phyloP scores from a whole-genome alignment of 2,888 invertebrate species.

The Acleris sparsana region DNA sequence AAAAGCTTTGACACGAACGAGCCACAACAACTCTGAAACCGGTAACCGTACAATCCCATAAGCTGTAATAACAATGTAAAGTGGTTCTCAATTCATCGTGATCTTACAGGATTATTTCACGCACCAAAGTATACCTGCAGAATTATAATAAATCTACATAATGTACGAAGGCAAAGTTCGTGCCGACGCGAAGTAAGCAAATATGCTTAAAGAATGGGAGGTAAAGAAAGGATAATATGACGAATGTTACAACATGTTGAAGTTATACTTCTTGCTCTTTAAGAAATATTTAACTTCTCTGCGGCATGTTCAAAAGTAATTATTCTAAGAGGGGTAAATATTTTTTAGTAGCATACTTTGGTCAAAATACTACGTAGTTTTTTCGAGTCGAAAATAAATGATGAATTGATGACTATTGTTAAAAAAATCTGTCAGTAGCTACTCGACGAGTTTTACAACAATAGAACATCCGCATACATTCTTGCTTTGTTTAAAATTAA shows the following conservation, averaged over 20 bases:
- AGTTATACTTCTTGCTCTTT: not conserved
- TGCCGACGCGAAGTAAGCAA: conserved; percentile 14
- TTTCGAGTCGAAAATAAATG: too few relatives aligned
- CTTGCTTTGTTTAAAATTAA: conserved; percentile 4
- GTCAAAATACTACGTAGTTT: too few relatives aligned
- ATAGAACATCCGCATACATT: not conserved
- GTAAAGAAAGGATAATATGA: conserved; percentile 16
- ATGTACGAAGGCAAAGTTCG: conserved; percentile 29
- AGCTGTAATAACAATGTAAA: conserved; percentile 29
- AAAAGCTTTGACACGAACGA: not conserved
- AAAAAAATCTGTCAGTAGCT: too few relatives aligned
- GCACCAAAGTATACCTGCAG: conserved; percentile 25
- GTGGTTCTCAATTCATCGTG: conserved; percentile 29
- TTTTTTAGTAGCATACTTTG: too few relatives aligned
- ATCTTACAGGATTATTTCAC: conserved; percentile 24
- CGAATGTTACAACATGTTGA: conserved; percentile 1
- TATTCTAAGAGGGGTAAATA: too few relatives aligned
- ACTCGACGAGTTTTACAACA: too few relatives aligned
- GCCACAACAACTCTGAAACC: not conserved
- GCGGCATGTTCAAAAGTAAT: too few relatives aligned
- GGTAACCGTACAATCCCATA: conserved; percentile 11
- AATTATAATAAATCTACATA: conserved; percentile 37
- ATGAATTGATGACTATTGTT: too few relatives aligned
- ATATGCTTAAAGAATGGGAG: conserved; percentile 15
- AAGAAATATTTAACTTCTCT: not conserved